A percentile compares a stretch with the other conserved stretches of the same genome.
Conservation (phyloP, 2,113 vertebrate genomes). For the Elaphurus davidianus region DNA sequence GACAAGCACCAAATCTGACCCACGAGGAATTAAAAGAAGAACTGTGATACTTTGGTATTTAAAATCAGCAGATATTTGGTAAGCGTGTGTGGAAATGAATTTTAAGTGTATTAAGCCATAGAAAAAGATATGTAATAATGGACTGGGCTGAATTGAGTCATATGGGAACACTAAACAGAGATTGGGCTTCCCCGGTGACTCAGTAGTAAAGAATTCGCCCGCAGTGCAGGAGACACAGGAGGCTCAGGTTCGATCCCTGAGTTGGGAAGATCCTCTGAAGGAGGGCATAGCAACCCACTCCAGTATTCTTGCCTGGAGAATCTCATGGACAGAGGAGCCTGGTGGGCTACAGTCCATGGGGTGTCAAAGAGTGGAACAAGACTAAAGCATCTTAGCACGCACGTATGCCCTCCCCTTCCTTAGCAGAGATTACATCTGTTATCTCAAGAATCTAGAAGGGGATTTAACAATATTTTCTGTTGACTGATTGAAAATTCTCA, state of each 20-base stretch:
- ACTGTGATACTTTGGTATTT: neutral
- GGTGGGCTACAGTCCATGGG: neutral
- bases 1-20: neutral
- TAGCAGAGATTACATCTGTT: neutral
- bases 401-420: neutral
- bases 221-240: neutral
- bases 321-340: neutral
- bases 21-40: neutral
- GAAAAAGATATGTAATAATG: neutral
- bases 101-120: neutral
- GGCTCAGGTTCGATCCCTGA: neutral
- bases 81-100: neutral
- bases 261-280: neutral
- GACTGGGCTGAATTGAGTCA: neutral
- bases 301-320: neutral
- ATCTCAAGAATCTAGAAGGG: neutral
- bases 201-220: neutral
- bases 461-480: neutral
- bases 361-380: neutral
- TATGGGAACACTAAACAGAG: neutral
- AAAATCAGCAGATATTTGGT: neutral
- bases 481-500: neutral
- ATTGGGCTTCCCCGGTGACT: neutral
- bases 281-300: neutral
- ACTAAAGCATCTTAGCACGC: rapidly evolving